These are phyloP conservation scores for Camponotus pennsylvanicus DNA, from an alignment of 1,140 invertebrate species.

Conservation along the genomic window DNA sequence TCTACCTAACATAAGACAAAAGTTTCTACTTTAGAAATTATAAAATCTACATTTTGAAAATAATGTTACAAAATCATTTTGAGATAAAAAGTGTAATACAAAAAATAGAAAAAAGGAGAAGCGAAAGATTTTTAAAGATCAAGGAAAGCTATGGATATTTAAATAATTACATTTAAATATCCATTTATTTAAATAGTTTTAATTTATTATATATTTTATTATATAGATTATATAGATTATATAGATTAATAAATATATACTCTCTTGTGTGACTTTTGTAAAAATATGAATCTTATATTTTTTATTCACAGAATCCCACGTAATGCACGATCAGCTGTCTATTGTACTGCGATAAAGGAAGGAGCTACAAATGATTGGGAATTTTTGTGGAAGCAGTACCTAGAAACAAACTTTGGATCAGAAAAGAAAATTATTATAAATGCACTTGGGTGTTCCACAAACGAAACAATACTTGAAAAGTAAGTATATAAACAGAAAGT, in stretches of 20 bases:
- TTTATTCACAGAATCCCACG: conserved; percentile 81
- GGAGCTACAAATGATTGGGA: conserved; percentile 86
- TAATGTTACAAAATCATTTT: neutral
- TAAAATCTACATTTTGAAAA: neutral
- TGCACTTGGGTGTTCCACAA: conserved; percentile 87
- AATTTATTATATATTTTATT: too few relatives aligned
- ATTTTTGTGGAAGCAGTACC: conserved; percentile 87
- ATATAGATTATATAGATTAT: neutral
- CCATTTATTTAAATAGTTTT: too few relatives aligned
- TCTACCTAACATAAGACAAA: neutral
- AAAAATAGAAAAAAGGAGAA: neutral
- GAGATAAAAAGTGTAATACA: neutral
- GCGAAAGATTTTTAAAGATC: neutral
- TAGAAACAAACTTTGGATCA: conserved; percentile 85
- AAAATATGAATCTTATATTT: neutral
- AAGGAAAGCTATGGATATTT: neutral
- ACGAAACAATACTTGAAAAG: conserved; percentile 83
- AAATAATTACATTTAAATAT: neutral
- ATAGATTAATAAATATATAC: neutral
- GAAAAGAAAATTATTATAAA: conserved; percentile 88
- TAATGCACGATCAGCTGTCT: conserved; percentile 85
- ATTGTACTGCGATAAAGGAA: conserved; percentile 87
- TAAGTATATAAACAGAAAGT: conserved; percentile 76
- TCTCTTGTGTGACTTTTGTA: too few relatives aligned
- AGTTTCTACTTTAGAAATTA: neutral